Evolutionary conservation across 2,797 vertebrate genomes (phyloP).

Genomic region (Neosilurus mollespiculum): DNA sequence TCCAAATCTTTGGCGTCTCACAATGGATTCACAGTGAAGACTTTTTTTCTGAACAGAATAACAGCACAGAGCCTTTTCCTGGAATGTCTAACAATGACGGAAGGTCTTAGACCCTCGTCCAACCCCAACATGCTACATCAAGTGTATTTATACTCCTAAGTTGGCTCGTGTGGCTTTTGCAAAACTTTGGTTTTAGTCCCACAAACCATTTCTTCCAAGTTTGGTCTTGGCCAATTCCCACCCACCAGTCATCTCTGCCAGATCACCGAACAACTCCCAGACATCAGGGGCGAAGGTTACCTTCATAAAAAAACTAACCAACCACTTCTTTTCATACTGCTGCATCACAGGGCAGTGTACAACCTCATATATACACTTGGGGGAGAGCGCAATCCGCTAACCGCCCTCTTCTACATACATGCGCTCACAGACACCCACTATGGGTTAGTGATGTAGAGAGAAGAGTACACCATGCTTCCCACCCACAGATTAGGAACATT

Average conservation of each 20-base stretch:
- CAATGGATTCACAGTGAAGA: too few relatives aligned
- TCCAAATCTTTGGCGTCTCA: background rate
- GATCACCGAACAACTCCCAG: background rate
- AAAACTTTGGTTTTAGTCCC: background rate
- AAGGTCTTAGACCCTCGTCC: background rate
- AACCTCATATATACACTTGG: too few relatives aligned
- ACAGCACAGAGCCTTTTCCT: background rate
- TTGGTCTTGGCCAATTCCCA: background rate
- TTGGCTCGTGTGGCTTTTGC: background rate
- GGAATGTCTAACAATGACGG: background rate
- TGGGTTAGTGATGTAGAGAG: too few relatives aligned
- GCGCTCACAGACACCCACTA: background rate
- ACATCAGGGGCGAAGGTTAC: background rate
- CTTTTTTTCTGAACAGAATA: background rate
- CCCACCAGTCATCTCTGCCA: background rate
- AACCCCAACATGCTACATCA: background rate
- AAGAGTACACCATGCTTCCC: background rate
- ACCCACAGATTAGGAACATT: background rate
- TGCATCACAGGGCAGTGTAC: too few relatives aligned
- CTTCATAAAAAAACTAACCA: background rate
- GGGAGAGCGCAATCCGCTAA: background rate
- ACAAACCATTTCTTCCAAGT: background rate
- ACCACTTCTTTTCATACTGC: background rate
- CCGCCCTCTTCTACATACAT: background rate
- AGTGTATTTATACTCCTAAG: background rate